Evolutionary conservation across 2,113 vertebrate genomes (phyloP).

Genomic region (Microcebus jonahi): DNA sequence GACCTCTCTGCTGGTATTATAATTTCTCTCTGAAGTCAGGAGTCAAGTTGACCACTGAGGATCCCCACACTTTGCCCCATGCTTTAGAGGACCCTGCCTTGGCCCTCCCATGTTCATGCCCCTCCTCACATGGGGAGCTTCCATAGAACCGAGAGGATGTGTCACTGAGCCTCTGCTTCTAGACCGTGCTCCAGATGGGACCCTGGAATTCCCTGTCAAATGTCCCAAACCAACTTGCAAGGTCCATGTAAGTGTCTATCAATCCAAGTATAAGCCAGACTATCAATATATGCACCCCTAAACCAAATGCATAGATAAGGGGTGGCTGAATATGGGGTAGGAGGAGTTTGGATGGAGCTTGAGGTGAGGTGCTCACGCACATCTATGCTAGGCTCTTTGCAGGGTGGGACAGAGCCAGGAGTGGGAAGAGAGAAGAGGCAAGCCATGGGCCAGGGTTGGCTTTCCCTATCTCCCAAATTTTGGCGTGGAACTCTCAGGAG

Average conservation of each 20-base stretch:
- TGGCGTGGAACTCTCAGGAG: neutral
- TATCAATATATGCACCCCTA: neutral
- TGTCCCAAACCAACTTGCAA: neutral
- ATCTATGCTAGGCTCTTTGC: neutral
- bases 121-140: neutral
- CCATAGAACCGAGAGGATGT: neutral
- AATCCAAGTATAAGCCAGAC: neutral
- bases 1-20: neutral
- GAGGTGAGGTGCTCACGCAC: neutral
- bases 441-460: too few species aligned
- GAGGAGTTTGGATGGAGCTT: neutral
- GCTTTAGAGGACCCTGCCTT: neutral
- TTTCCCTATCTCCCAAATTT: neutral
- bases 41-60: neutral
- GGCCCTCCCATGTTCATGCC: neutral
- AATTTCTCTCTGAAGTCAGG: neutral
- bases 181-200: neutral
- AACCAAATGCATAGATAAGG: neutral
- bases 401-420: neutral
- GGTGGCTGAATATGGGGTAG: neutral
- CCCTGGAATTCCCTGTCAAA: neutral
- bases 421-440: neutral
- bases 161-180: neutral
- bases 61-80: neutral
- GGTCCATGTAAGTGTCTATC: neutral